Percentiles rank a stretch among this genome's conserved stretches.
Evolutionary conservation across 2,888 invertebrate species (phyloP).

Genomic region (Sarcophaga caerulescens): DNA sequence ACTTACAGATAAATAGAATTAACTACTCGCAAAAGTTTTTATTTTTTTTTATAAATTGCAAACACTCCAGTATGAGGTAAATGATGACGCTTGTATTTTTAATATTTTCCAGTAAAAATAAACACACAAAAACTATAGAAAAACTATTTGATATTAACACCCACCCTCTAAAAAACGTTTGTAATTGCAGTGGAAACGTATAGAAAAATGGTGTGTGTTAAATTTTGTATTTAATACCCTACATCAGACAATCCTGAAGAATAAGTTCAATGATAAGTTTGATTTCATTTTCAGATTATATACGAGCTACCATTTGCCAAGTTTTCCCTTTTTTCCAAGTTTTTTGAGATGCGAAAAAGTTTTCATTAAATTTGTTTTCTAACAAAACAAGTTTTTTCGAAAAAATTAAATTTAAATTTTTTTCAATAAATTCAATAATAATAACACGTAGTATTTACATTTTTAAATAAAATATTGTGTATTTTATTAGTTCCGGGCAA

Average conservation of each 20-base stretch:
- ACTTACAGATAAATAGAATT: neutral
- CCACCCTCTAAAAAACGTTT: neutral
- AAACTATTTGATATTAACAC: conserved; percentile 21
- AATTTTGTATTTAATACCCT: neutral
- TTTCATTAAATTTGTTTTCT: too few species aligned
- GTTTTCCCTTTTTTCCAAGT: too few species aligned
- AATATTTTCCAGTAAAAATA: neutral
- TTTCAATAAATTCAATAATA: too few species aligned
- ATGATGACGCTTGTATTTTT: neutral
- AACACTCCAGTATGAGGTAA: neutral
- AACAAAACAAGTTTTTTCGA: too few species aligned
- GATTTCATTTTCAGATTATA: too few species aligned
- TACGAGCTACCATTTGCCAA: too few species aligned
- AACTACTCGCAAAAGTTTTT: neutral
- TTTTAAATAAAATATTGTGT: too few species aligned
- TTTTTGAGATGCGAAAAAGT: too few species aligned
- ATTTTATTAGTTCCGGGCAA: too few species aligned
- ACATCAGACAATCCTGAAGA: neutral
- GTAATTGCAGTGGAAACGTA: neutral
- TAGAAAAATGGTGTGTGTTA: neutral
- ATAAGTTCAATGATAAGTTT: too few species aligned
- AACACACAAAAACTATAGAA: neutral
- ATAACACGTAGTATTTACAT: too few species aligned
- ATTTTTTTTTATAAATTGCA: neutral
- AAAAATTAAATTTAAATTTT: too few species aligned